Base-by-base conservation (phyloP, 2,797 vertebrate species). In the Urocyon cinereoargenteus region DNA sequence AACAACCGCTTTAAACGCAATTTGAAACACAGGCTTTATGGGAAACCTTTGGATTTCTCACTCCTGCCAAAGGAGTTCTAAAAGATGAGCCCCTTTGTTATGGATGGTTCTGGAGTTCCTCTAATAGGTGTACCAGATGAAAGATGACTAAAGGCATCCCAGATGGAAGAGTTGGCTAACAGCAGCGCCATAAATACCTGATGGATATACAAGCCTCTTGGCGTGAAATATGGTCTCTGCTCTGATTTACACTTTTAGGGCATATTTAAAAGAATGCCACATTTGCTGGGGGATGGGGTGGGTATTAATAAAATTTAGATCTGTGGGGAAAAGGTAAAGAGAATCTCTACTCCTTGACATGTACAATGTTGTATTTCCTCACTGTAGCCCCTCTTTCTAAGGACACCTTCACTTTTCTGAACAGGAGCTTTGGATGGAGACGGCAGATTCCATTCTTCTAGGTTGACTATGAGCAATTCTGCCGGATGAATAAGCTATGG, bases 91-190 rank as follows among this genome's bases (percentile, higher is more conserved):
- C 8, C 84, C 75, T 92, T 94, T 88, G 61, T 86, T 70, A 94
- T 91, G 62, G 83, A 94, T 88, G 86, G 81, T 34, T 51, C 79
- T 90, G 81, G 95, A 92, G 66, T 31, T 91, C 55, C 75, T 95
- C 84, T 97, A 93, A 91, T 75, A 96, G 83, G 90, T 95, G 73
- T 73, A 90, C 86, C 75, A 94, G 86, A 92, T 89, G 89, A 94
- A 97, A 93, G 95, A 93, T 79, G 59, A 88, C 81, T 86, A 31
- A 93, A 68, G 86, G 75, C 72, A 90, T 86, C 85, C 73, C 91
- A 95, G 94, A 95, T 85, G 81, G 86, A 51, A 92, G 83, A 94
- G 83, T 7, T 87, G 97, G 90, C 96, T 83, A 97, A 91, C 61
- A 86, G 81, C 72, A 79, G 16, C 1, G 11, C 96, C 86, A 72